Percentiles rank a stretch among this genome's conserved stretches.
Evolutionary conservation across 2,113 vertebrate genomes (phyloP).

Genomic region (Carettochelys insculpta): DNA sequence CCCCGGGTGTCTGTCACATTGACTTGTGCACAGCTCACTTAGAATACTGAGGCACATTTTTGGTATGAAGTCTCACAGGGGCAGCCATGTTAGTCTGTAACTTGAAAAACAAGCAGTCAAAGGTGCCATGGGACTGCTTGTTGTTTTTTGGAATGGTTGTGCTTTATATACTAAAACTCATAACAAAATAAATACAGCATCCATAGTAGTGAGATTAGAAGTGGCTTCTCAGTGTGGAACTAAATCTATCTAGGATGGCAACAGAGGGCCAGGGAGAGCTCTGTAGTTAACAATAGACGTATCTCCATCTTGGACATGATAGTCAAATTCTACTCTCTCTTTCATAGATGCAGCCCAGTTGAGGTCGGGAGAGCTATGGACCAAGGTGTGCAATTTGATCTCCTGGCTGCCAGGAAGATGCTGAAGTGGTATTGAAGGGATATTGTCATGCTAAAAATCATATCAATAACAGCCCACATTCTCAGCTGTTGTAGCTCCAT

Average conservation of each 20-base stretch:
- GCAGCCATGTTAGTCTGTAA: too few relatives aligned
- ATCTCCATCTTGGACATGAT: background rate
- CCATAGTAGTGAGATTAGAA: background rate
- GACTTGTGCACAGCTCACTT: background rate
- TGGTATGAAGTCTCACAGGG: too few relatives aligned
- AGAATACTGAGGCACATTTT: background rate
- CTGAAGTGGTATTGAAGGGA: too few relatives aligned
- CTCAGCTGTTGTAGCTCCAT: background rate
- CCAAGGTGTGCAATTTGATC: background rate
- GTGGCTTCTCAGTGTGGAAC: background rate
- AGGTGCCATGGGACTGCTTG: too few relatives aligned
- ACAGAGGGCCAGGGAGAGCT: accelerated
- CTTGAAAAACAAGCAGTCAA: too few relatives aligned
- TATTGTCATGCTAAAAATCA: background rate
- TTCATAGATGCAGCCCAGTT: background rate
- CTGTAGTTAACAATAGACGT: accelerated
- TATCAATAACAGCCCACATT: background rate
- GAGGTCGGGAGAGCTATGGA: accelerated
- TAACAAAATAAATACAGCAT: background rate
- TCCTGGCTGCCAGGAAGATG: background rate
- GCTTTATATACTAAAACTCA: background rate
- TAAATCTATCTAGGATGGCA: background rate
- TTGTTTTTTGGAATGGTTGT: too few relatives aligned
- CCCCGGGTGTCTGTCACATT: accelerated
- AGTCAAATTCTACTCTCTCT: background rate